Evolutionary conservation across 2,797 vertebrate genomes (phyloP).

Genomic region (Crossoptilon crossoptilon): DNA sequence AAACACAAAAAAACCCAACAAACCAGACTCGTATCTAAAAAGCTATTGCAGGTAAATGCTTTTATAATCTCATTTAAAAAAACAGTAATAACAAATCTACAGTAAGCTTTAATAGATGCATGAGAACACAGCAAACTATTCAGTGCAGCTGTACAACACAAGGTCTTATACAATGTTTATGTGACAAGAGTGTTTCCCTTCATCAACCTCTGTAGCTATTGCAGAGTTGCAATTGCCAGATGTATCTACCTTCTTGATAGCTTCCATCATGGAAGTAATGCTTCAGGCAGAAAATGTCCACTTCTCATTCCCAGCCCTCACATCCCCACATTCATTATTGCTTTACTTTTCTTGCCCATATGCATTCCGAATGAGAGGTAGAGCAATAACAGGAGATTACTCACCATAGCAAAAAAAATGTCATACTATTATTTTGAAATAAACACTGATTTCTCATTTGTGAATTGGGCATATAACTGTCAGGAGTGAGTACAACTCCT

Average conservation of each 20-base stretch:
- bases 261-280: slow-evolving; percentile 2
- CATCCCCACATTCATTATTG: not conserved
- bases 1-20: not conserved
- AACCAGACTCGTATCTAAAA: not conserved
- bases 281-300: not conserved
- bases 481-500: not conserved
- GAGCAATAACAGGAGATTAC: not conserved
- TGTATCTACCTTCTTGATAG: not conserved
- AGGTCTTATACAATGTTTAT: not conserved
- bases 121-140: not conserved
- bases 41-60: not conserved
- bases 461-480: not conserved
- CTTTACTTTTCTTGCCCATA: not conserved
- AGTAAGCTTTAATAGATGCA: not conserved
- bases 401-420: not conserved
- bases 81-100: not conserved
- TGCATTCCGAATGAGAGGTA: not conserved
- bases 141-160: not conserved
- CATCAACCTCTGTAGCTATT: not conserved
- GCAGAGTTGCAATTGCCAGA: not conserved
- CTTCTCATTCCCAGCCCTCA: not conserved
- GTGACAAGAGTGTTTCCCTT: not conserved
- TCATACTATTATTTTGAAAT: not conserved
- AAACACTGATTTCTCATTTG: not conserved
- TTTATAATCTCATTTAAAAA: not conserved